A percentile compares a stretch with the other conserved stretches of the same genome.
These are phyloP conservation scores for Argopecten irradians DNA, from an alignment of 1,140 invertebrate species.

Conservation along the genomic window DNA sequence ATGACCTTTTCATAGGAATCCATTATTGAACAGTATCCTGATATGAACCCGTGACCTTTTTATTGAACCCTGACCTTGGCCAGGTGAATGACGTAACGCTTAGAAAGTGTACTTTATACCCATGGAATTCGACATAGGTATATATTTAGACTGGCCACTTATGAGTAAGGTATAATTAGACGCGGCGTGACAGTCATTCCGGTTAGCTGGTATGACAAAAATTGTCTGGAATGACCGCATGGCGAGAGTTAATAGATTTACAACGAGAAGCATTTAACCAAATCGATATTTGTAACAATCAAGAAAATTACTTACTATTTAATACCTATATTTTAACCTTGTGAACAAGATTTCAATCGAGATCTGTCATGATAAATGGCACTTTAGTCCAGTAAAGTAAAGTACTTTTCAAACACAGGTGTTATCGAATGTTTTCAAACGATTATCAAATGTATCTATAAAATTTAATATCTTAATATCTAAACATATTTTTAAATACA, in stretches of 20 bases:
- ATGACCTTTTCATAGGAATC: too few relatives aligned
- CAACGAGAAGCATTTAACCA: background rate
- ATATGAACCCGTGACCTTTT: too few relatives aligned
- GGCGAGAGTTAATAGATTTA: background rate
- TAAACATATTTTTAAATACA: background rate
- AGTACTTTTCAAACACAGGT: background rate
- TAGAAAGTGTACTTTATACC: background rate
- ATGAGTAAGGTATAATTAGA: background rate
- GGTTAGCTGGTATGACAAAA: background rate
- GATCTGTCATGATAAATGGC: background rate
- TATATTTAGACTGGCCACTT: background rate
- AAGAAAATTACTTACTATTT: background rate
- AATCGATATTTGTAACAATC: background rate
- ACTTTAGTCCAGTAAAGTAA: background rate
- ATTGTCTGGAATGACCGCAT: background rate
- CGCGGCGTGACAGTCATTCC: background rate
- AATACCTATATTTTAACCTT: background rate
- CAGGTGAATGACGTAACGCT: background rate
- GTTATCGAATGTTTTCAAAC: background rate
- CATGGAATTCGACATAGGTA: background rate
- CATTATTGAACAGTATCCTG: too few relatives aligned
- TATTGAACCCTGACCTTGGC: background rate
- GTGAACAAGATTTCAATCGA: conserved; percentile 6
- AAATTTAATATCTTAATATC: background rate
- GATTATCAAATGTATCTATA: background rate